Evolutionary conservation across 2,113 vertebrate genomes (phyloP).

Genomic region (Leucosticte australis): DNA sequence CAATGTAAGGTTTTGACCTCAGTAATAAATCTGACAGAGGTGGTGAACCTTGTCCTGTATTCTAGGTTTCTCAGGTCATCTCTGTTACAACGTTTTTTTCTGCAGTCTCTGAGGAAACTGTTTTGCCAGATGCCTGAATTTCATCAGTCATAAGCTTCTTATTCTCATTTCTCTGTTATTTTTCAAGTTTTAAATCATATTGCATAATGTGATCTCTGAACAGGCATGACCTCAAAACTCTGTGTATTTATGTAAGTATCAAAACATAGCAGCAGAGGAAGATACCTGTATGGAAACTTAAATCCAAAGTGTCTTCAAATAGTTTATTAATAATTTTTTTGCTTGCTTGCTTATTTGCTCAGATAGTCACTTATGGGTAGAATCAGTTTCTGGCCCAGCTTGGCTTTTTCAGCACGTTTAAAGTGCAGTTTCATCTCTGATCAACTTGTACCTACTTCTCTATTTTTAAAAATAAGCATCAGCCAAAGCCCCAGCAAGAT

Average conservation of each 20-base stretch:
- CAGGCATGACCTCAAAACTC: not conserved
- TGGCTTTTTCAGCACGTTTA: not conserved
- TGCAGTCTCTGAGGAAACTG: not conserved
- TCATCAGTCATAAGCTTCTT: conserved; percentile 8
- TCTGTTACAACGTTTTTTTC: not conserved
- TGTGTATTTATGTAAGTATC: not conserved
- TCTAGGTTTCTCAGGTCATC: not conserved
- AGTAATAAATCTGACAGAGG: not conserved
- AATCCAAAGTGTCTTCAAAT: not conserved
- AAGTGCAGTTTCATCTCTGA: not conserved
- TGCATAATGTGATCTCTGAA: not conserved
- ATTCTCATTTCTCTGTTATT: not conserved
- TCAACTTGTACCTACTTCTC: conserved; percentile 17
- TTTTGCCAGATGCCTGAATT: conserved; percentile 25
- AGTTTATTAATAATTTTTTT: not conserved
- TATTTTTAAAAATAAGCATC: conserved; percentile 41
- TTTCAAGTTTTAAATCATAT: conserved; percentile 20
- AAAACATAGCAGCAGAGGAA: not conserved
- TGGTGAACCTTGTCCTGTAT: not conserved
- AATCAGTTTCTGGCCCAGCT: not conserved
- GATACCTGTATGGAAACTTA: not conserved
- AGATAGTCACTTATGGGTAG: not conserved
- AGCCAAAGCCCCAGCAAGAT: not conserved
- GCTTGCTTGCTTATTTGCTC: not conserved
- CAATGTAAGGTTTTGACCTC: not conserved